Evolutionary conservation across 2,888 invertebrate species (phyloP), one percentile per base, ranked within the genome.

Genomic region (Panzeria rudis): DNA sequence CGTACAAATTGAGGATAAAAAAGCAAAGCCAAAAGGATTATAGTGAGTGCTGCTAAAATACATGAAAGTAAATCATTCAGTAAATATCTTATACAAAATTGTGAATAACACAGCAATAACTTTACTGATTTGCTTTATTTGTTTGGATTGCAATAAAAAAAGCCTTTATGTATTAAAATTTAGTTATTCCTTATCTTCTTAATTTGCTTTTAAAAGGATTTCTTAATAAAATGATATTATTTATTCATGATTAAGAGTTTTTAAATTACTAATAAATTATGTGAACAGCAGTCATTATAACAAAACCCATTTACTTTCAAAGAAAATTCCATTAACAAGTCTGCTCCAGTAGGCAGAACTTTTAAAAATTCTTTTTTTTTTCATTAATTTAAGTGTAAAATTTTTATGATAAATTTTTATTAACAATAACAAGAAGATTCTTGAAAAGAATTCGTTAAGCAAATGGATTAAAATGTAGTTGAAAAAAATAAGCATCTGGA

Each of bases 1-100:
- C 50, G 38, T 47, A 59, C 38, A 64, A 59, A 38, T 59, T 50
- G 35, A 7, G 6, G 29, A 29, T 29, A 29, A 4, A 29, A 20
- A 68, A 66, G 41, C 50, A 77, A 68, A 68, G 25, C 77, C 20
- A 15, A 8, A n/a, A 54, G 52, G 62, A 41, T 79, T 78, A 59
- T 52, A 69, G 29, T 13, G 50, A n/a, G n/a, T n/a, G 11, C 77
- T 47, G 61, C 13, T 59, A 15, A 66, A 66, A 66, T 17, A 35
- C 3, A 29, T 13, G 8, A 44, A 64, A 25, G 17, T 17, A 52
- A 64, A 59, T 38, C 23, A 44, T 59, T 23, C 11, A 35, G 17
- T 68, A 35, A 59, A 20, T 77, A 41, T 41, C 15, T 64, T 54
- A 25, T 25, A 38, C 20, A 61, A 23, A 76, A 66, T 56, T 69